These are phyloP conservation scores for Euspilapteryx auroguttella DNA, from an alignment of 2,888 invertebrate species.

Conservation along the genomic window DNA sequence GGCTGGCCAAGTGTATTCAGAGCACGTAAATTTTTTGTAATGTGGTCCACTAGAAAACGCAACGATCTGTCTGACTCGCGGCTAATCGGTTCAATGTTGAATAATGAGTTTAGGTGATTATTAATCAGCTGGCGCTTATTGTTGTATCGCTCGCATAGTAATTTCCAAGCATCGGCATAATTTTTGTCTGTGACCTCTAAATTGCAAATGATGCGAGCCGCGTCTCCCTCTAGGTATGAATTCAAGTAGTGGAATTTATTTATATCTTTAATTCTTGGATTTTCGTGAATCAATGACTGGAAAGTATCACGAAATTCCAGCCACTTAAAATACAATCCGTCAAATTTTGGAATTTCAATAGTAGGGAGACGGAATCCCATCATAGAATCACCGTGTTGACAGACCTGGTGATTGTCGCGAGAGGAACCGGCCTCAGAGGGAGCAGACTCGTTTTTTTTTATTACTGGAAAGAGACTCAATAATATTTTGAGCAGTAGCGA, in stretches of 20 bases:
- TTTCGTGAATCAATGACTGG: conserved; percentile 3
- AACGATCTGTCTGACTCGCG: not conserved
- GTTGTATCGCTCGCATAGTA: conserved; percentile 1
- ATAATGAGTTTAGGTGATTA: conserved; percentile 1
- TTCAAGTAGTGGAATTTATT: conserved; percentile 5
- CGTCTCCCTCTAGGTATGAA: conserved; percentile 4
- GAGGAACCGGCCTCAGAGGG: not conserved
- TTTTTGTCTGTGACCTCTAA: conserved; percentile 2
- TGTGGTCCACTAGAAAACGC: not conserved
- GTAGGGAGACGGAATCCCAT: not conserved
- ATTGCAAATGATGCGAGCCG: conserved; percentile 1
- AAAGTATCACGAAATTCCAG: conserved; percentile 5
- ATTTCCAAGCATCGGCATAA: conserved; percentile 3
- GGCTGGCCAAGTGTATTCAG: not conserved
- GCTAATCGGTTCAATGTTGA: not conserved
- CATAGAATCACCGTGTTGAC: not conserved
- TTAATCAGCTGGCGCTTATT: conserved; percentile 1
- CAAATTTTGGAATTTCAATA: conserved; percentile 3
- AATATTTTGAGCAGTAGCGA: not conserved
- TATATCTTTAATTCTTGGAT: not conserved
- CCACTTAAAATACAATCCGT: conserved; percentile 4
- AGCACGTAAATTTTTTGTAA: too few relatives aligned
- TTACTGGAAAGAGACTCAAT: too few relatives aligned
- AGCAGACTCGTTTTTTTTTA: too few relatives aligned
- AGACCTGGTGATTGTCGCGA: not conserved